phyloP scores from a whole-genome alignment of 1,140 invertebrate genomes.

The Lordiphosa clarofinis region DNA sequence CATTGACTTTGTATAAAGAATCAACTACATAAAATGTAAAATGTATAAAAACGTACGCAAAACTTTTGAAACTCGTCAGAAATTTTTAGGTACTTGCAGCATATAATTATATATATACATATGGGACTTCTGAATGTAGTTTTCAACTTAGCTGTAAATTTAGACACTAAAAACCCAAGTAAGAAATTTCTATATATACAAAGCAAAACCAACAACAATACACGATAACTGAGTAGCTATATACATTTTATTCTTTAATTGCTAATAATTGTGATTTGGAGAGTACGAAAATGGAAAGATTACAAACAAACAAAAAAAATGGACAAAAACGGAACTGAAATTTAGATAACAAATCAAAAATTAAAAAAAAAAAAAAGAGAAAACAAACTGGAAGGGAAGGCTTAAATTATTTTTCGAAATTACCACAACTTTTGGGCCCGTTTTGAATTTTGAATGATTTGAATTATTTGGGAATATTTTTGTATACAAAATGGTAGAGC shows the following conservation, averaged over 20 bases:
- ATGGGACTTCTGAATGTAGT: conserved; percentile 52
- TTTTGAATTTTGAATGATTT: conserved; percentile 20
- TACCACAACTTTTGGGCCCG: conserved; percentile 58
- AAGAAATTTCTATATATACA: conserved; percentile 67
- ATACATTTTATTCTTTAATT: conserved; percentile 73
- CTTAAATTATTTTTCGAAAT: conserved; percentile 74
- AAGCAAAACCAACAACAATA: conserved; percentile 3
- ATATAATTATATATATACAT: conserved; percentile 16
- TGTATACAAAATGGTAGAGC: conserved; percentile 9
- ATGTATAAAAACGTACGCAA: conserved; percentile 46
- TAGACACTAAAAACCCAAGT: conserved; percentile 31
- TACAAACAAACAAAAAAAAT: conserved; percentile 24
- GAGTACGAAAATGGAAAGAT: conserved; percentile 55
- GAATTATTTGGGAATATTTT: conserved; percentile 38
- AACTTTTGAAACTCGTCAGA: conserved; percentile 17
- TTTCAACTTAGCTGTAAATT: conserved; percentile 43
- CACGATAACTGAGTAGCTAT: conserved; percentile 13
- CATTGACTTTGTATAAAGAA: conserved; percentile 41
- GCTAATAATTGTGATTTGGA: conserved; percentile 79
- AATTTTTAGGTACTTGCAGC: conserved; percentile 10
- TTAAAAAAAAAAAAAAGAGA: conserved; percentile 12
- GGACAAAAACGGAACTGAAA: conserved; percentile 67
- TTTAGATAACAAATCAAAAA: conserved; percentile 68
- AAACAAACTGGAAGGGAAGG: conserved; percentile 33
- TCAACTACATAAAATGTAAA: conserved; percentile 68